A percentile compares a stretch with the other conserved stretches of the same genome.
Conservation (phyloP, 2,113 vertebrate species). For the Chiloscyllium plagiosum region DNA sequence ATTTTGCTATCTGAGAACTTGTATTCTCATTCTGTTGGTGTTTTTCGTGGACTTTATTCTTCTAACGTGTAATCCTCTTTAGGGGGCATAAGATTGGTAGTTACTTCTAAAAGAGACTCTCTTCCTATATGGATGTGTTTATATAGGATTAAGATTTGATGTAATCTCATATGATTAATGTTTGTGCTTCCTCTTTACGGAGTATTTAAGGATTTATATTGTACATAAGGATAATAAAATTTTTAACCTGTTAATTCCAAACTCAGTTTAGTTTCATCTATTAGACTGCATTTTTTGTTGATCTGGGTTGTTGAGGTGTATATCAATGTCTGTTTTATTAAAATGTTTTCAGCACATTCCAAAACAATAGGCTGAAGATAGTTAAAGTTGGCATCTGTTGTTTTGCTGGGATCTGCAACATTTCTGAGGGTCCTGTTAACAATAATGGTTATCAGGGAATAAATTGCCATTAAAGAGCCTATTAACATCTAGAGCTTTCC, state of each 20-base stretch:
- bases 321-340: neutral
- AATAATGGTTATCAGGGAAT: neutral
- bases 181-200: neutral
- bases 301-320: neutral
- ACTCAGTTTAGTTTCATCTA: neutral
- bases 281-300: neutral
- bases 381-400: neutral
- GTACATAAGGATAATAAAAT: neutral
- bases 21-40: neutral
- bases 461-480: neutral
- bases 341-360: neutral
- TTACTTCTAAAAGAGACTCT: neutral
- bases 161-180: neutral
- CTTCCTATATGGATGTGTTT: neutral
- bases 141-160: neutral
- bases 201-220: neutral
- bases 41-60: neutral
- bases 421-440: neutral
- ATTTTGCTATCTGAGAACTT: neutral
- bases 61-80: neutral
- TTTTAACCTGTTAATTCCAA: neutral
- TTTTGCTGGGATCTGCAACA: neutral
- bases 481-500: neutral
- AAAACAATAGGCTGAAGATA: neutral
- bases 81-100: neutral